Evolutionary conservation across 2,113 vertebrate species (phyloP), one percentile per base, ranked within the genome.

Genomic region (Ophiodon elongatus): DNA sequence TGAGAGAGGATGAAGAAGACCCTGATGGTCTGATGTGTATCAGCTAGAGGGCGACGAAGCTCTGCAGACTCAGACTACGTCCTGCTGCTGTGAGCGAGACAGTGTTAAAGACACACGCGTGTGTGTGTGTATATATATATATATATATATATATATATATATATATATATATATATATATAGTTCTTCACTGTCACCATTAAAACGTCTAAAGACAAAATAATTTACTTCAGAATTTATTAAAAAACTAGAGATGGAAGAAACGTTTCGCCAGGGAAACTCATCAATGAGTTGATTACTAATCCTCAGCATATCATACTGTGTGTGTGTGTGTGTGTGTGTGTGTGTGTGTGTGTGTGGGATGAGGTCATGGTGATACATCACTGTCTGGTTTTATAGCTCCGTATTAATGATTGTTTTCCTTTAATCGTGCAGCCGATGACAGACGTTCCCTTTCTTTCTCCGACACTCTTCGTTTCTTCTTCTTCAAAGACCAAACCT

Each of bases 401-500:
- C 54, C 23, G 56, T 27, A 47, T 54, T 63, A 73, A 54, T 4
- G 41, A 39, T 39, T 0, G 47, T 73, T 71, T 77, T 39, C 39
- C 9, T 72, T 45, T 79, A 74, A 82, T 74, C 82, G 82, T 45
- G 9, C 73, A 56, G 47, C 69, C 45, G 60, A 27, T 69, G 57
- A 84, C 69, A 78, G 68, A 33, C 7, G 1, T 11, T 39, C 39
- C 10, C 39, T 39, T 9, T 39, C 37, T 39, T 9, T 39, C 37
- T 39, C 56, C 0, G 8, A 19, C 7, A 9, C 37, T 39, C 37
- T 39, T 43, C 17, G 5, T 56, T 50, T 39, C 39, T 15, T 25
- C 9, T n/a, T 41, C 39, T 0, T 1, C n/a, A 54, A 54, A 76
- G 23, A 62, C 31, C 3, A 15, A 63, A 13, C 27, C 14, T 0